Percentiles rank a stretch among this genome's conserved stretches.
These are phyloP conservation scores for Phymanthus crucifer DNA, from an alignment of 92 coral and sea anemone genomes.

Conservation along the genomic window DNA sequence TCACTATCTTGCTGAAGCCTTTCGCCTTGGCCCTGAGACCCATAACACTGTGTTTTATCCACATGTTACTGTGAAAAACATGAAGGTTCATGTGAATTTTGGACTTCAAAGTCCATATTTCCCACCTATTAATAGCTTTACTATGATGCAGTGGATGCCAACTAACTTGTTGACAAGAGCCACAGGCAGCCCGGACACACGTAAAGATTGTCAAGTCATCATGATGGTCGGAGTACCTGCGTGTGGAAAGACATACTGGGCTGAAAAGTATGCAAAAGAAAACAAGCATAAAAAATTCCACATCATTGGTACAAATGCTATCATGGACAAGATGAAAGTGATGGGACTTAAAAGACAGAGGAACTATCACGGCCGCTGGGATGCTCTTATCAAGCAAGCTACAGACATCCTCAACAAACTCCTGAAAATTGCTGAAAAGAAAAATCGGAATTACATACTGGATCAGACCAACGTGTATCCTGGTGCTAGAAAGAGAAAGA, in stretches of 20 bases:
- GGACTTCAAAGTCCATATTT: conserved; percentile 60
- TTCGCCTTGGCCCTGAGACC: conserved; percentile 73
- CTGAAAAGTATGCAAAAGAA: conserved; percentile 62
- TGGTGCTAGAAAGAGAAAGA: conserved; percentile 86
- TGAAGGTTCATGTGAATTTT: conserved; percentile 87
- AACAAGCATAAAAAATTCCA: conserved; percentile 79
- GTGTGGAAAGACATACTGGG: conserved; percentile 91
- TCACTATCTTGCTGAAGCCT: conserved; percentile 81
- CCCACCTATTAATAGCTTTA: conserved; percentile 71
- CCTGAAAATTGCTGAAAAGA: conserved; percentile 85
- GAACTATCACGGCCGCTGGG: conserved; percentile 99
- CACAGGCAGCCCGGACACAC: conserved; percentile 62
- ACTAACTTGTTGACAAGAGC: conserved; percentile 53
- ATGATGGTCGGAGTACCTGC: conserved; percentile 99
- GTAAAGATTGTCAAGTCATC: conserved; percentile 75
- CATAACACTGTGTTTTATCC: conserved; percentile 77
- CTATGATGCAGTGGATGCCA: conserved; percentile 59
- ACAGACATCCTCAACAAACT: conserved; percentile 77
- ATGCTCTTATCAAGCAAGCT: conserved; percentile 92
- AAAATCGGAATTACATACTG: conserved; percentile 84
- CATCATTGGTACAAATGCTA: conserved; percentile 83
- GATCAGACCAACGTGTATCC: conserved; percentile 99
- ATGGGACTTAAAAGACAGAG: conserved; percentile 84
- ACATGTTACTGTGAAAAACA: conserved; percentile 90
- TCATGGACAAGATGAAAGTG: conserved; percentile 92